These are phyloP conservation scores for Nansenia antarctica DNA, from an alignment of 2,113 vertebrate species.

Conservation along the genomic window DNA sequence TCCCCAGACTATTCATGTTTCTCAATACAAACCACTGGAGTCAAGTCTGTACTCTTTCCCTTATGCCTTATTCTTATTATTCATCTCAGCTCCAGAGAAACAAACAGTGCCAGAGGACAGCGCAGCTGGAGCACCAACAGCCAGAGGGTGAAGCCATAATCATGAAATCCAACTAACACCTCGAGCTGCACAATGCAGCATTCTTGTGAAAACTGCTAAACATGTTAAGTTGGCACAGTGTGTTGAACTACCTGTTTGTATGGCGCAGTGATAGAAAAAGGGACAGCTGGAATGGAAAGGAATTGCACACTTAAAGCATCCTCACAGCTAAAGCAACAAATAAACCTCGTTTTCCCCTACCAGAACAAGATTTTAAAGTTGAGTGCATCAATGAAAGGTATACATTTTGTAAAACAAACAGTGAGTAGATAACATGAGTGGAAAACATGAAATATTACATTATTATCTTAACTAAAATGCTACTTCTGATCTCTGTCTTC, in stretches of 20 bases:
- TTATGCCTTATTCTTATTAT: conserved; percentile 4
- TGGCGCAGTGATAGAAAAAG: background rate
- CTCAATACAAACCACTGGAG: background rate
- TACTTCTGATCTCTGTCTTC: background rate
- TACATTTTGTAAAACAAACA: background rate
- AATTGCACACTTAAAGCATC: background rate
- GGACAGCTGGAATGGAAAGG: background rate
- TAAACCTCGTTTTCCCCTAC: background rate
- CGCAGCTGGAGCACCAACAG: conserved; percentile 14
- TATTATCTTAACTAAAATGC: background rate
- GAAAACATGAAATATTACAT: background rate
- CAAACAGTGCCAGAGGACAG: conserved; percentile 5
- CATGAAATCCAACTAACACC: conserved; percentile 2
- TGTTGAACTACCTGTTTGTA: background rate
- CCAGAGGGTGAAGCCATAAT: background rate
- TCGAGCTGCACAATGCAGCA: background rate
- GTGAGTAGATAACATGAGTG: background rate
- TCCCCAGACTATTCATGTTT: background rate
- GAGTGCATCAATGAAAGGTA: background rate
- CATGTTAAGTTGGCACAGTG: background rate
- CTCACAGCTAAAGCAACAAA: background rate
- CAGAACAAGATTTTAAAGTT: background rate
- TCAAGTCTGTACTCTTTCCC: background rate
- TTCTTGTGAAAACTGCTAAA: background rate
- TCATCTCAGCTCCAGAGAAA: background rate